A percentile compares a stretch with the other conserved stretches of the same genome.
These are phyloP conservation scores for Falco rusticolus DNA, from an alignment of 2,797 vertebrate species.

Conservation along the genomic window DNA sequence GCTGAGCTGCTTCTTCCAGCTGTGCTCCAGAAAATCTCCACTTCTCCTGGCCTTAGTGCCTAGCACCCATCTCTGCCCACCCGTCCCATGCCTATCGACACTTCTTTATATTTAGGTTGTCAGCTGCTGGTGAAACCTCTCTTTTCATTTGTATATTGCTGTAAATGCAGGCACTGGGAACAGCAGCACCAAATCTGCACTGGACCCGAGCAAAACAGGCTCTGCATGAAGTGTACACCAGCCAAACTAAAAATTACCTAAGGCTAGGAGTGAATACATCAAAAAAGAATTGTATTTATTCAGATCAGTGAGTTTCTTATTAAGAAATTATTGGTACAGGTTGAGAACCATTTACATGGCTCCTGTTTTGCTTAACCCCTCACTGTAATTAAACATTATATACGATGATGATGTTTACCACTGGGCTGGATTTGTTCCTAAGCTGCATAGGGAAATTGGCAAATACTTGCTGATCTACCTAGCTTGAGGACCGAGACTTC, in stretches of 20 bases:
- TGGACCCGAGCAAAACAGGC: not conserved
- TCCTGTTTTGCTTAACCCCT: not conserved
- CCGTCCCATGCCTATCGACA: not conserved
- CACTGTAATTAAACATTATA: not conserved
- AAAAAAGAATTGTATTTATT: not conserved
- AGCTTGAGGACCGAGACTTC: not conserved
- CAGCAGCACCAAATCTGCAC: not conserved
- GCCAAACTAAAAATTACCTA: not conserved
- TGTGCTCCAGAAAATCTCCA: not conserved
- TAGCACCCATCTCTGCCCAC: not conserved
- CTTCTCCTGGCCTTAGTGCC: not conserved
- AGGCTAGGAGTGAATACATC: not conserved
- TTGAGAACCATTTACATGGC: not conserved
- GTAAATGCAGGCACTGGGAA: not conserved
- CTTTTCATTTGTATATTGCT: accelerated
- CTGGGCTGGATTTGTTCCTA: not conserved
- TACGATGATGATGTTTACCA: not conserved
- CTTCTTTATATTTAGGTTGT: not conserved
- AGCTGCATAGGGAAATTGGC: not conserved
- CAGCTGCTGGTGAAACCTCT: not conserved
- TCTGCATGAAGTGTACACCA: not conserved
- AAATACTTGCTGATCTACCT: not conserved
- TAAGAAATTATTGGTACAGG: not conserved
- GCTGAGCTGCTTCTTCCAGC: not conserved
- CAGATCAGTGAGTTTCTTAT: not conserved